Conservation (phyloP, 2,797 vertebrate species). For the Thamnophis elegans region DNA sequence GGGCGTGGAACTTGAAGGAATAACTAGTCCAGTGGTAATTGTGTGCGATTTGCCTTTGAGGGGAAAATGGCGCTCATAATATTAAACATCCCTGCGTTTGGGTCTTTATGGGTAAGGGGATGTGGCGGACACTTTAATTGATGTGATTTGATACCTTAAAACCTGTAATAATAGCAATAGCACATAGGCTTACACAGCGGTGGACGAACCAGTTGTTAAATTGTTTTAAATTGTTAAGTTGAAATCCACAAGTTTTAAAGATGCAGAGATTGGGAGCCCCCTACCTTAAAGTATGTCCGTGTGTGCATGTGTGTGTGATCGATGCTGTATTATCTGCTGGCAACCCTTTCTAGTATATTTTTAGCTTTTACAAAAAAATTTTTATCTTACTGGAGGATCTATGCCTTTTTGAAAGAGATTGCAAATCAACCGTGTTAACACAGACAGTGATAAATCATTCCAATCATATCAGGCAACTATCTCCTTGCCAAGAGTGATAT, state of each 20-base stretch:
- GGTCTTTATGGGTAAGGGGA: neutral
- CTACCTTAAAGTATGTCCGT: no score
- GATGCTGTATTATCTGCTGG: no score
- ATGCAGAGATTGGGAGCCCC: no score
- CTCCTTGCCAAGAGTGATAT: neutral
- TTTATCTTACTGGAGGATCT: neutral
- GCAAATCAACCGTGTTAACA: neutral
- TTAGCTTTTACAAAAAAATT: neutral
- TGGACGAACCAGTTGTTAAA: no score
- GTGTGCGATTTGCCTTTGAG: neutral
- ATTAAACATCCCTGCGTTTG: neutral
- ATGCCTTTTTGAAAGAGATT: neutral
- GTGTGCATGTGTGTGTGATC: no score
- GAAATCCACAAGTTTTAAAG: no score
- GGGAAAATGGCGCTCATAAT: neutral
- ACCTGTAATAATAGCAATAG: neutral
- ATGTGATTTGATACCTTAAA: neutral
- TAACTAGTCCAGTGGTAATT: neutral
- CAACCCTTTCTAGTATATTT: neutral
- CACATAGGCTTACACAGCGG: no score
- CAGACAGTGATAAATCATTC: neutral
- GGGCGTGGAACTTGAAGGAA: neutral
- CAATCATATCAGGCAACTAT: neutral
- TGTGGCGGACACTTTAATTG: neutral
- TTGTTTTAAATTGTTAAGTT: no score